Evolutionary conservation across 2,797 vertebrate species (phyloP), one percentile per base, ranked within the genome.

Genomic region (Microhierax caerulescens): DNA sequence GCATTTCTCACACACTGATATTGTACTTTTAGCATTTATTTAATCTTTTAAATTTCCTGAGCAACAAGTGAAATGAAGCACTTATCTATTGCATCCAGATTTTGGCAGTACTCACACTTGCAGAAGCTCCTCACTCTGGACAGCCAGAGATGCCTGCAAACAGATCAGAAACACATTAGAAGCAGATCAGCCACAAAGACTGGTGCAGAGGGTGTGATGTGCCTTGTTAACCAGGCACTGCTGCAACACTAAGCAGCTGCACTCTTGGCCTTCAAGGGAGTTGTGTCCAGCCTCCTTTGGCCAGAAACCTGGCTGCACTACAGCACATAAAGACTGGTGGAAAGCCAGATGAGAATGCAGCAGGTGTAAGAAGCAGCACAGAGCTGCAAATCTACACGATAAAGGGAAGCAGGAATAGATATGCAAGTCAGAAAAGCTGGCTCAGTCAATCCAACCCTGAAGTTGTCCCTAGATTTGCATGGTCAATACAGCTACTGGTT

Each of bases 71-170:
- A 92, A 87, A 80, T 7, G 9, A 79, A 79, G 43, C 2, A 1
- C 61, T 85, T 56, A 45, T 90, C 24, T 81, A 51, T 1, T 1
- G 22, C 37, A 8, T 61, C 64, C 45, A 22, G 4, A 37, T 60
- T 37, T n/a, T 45, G 77, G 91, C 51, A 86, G 50, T 97, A 98
- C 98, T 98, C 97, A 98, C 98, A 97, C 90, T 97, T 97, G 97
- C 59, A 98, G 95, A 50, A 98, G 97, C 88, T 98, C 98, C 96
- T 98, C 98, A 0, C 97, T 98, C 47, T 93, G 94, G 69, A 95
- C 78, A 89, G 97, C 97, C 93, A 97, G 96, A 67, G 98, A 98
- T 73, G 96, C 98, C 98, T 98, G 89, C 89, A 96, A 97, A 97
- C 61, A 96, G 85, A 97, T 11, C 60, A 94, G 69, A 90, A 85